A percentile compares a stretch with the other conserved stretches of the same genome.
Conservation (phyloP, 1,140 invertebrate species). For the Drosophila trapezifrons region DNA sequence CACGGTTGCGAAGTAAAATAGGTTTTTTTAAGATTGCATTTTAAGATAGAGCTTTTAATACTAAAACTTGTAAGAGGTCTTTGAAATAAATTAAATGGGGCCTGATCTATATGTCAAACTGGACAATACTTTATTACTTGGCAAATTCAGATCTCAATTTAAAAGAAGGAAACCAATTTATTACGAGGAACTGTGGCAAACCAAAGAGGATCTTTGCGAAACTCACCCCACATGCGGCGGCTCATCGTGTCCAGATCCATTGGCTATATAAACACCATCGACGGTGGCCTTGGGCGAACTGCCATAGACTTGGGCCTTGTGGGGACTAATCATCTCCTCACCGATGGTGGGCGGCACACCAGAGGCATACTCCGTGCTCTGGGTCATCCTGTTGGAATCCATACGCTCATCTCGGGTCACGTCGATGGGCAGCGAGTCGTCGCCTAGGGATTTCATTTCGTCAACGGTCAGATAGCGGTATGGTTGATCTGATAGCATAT, state of each 20-base stretch:
- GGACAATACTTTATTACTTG: not conserved
- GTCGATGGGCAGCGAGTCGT: conserved; percentile 96
- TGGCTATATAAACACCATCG: conserved; percentile 86
- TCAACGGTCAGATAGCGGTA: conserved; percentile 96
- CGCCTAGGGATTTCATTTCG: conserved; percentile 96
- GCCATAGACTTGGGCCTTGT: conserved; percentile 87
- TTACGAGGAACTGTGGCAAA: not conserved
- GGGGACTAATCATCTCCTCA: conserved; percentile 88
- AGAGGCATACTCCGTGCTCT: conserved; percentile 82
- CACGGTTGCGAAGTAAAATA: not conserved
- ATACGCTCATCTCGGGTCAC: conserved; percentile 94
- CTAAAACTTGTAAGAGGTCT: not conserved
- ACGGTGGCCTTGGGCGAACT: conserved; percentile 72
- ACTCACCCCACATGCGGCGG: conserved; percentile 91
- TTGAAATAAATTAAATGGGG: not conserved
- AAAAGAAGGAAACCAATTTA: not conserved
- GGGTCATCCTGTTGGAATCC: conserved; percentile 86
- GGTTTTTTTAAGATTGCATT: not conserved
- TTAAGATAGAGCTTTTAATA: too few relatives aligned
- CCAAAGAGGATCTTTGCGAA: not conserved
- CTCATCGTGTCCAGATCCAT: conserved; percentile 86
- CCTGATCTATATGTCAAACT: not conserved
- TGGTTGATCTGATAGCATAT: conserved; percentile 94
- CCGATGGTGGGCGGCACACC: conserved; percentile 85
- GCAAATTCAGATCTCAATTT: not conserved